Evolutionary conservation across 1,140 invertebrate genomes (phyloP).

Genomic region (Halyomorpha halys): DNA sequence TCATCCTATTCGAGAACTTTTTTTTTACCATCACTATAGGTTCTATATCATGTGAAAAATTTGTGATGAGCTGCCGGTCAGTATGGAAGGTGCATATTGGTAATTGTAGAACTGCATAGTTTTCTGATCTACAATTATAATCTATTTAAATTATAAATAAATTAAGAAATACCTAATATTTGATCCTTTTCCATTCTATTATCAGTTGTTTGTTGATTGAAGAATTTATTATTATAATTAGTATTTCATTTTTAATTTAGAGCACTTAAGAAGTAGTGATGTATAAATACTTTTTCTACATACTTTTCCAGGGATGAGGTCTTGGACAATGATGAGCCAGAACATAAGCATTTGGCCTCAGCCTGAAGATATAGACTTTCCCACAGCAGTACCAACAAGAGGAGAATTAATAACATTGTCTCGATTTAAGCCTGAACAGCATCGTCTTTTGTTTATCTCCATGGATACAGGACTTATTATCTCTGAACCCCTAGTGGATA

Average conservation of each 20-base stretch:
- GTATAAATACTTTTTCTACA: not conserved
- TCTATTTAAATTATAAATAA: too few relatives aligned
- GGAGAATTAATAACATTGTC: conserved; percentile 48
- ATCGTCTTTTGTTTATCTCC: conserved; percentile 51
- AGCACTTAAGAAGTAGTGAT: not conserved
- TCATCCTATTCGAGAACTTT: too few relatives aligned
- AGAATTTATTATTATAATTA: not conserved
- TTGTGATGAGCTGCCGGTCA: too few relatives aligned
- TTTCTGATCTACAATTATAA: too few relatives aligned
- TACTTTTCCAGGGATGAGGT: conserved; percentile 31
- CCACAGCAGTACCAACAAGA: conserved; percentile 51
- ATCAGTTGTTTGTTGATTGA: not conserved
- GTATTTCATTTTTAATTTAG: not conserved
- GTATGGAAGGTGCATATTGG: too few relatives aligned
- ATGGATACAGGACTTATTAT: conserved; percentile 43
- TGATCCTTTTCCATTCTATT: too few relatives aligned
- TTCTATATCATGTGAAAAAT: too few relatives aligned
- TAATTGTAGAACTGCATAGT: too few relatives aligned
- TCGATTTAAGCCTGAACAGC: conserved; percentile 40
- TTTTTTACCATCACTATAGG: too few relatives aligned
- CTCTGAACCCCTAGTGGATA: conserved; percentile 32
- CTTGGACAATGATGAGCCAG: not conserved
- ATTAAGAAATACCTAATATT: too few relatives aligned
- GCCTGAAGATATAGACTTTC: conserved; percentile 49
- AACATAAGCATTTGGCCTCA: conserved; percentile 14